These are phyloP conservation scores for Mastomys natalensis DNA, from an alignment of 2,113 vertebrate genomes.

Conservation along the genomic window DNA sequence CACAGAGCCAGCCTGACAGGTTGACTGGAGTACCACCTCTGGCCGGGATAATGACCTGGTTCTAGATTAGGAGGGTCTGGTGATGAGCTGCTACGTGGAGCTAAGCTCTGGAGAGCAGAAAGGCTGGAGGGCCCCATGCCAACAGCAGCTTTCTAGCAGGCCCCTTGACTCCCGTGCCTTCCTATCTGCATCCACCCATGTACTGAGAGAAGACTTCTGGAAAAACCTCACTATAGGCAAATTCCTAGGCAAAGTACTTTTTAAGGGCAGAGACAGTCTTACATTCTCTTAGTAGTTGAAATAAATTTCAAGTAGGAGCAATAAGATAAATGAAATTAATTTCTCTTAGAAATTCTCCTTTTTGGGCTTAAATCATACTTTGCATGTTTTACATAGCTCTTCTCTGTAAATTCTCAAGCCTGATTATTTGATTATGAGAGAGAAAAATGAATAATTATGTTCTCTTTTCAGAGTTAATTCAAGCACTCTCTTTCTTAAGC, in stretches of 20 bases:
- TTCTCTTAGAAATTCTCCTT: constrained; percentile 8
- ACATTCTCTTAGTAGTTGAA: constrained; percentile 21
- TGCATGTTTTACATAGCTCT: constrained; percentile 40
- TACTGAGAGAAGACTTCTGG: not conserved
- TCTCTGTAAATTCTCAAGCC: constrained; percentile 54
- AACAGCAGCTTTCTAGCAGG: not conserved
- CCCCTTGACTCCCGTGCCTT: not conserved
- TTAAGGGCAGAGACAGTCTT: not conserved
- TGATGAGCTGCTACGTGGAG: not conserved
- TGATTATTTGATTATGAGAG: constrained; percentile 35
- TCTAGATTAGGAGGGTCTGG: not conserved
- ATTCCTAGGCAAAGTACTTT: constrained; percentile 24
- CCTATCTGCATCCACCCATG: rapidly evolving
- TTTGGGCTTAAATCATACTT: constrained; percentile 29
- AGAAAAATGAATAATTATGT: constrained; percentile 47
- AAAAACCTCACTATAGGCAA: not conserved
- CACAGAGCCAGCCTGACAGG: rapidly evolving
- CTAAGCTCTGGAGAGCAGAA: rapidly evolving
- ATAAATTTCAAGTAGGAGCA: constrained; percentile 36
- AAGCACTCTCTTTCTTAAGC: constrained; percentile 1
- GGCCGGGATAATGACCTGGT: not conserved
- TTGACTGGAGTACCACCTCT: not conserved
- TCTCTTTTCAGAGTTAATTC: constrained; percentile 56
- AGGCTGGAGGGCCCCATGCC: not conserved
- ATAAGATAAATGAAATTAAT: constrained; percentile 28